Evolutionary conservation across 1,140 invertebrate genomes (phyloP), one percentile per base, ranked within the genome.

Genomic region (Drosophila grimshawi): DNA sequence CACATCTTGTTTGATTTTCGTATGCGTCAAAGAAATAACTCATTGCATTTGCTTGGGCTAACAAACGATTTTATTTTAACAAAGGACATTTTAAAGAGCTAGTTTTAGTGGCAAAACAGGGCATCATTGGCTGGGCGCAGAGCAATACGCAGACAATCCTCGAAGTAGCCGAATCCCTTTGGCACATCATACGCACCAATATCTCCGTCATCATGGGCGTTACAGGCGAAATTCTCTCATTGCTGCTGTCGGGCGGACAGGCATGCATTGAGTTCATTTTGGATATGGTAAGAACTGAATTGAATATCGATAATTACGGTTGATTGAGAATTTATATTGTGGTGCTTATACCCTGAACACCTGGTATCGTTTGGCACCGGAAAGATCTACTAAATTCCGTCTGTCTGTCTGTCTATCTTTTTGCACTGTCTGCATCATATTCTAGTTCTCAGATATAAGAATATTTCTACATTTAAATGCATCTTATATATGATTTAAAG

Each of bases 201-300:
- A 94, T 99, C 80, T 97, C 95, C 10, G 94, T 99, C n/a, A 94
- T 98, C n/a, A 93, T 98, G 5, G 96, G 96, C 37, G 95, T 98
- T 2, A 90, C 98, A 2, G 97, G 97, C 2, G 96, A 98, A 7
- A 95, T 97, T 45, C 93, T 99, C 4, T 98, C 98, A 2, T 91
- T 99, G 7, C 89, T 99, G 52, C 94, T 99, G 51, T 97, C 97
- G 62, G 98, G 98, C 39, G 97, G 98, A 67, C 96, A 98, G 19
- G 97, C 98, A 7, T 95, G 99, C 57, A 94, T 99, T 55, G 99
- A 99, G 93, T 98, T 99, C 91, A 94, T 98, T 63, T 94, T 99
- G 27, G 98, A 97, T 92, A 94, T 97, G 93, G 98, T 98, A 94
- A 94, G 94, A 51, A 53, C 49, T 0, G 1, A n/a, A 6, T 4